phyloP scores from a whole-genome alignment of 2,797 vertebrate species.

The Gymnothorax reevesii region DNA sequence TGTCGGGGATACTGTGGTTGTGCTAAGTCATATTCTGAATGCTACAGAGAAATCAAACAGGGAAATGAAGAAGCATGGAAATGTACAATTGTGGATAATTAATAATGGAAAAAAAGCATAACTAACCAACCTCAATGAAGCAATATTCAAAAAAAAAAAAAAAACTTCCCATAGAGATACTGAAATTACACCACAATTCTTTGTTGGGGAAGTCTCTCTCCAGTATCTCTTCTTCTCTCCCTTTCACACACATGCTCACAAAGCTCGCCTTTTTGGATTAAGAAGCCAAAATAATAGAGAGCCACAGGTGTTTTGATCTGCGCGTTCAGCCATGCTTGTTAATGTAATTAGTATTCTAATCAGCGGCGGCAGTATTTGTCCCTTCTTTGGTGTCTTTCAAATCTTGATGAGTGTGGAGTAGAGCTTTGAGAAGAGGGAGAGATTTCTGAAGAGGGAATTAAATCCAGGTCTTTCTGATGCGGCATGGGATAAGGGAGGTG shows the following conservation, averaged over 20 bases:
- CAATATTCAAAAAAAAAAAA: background rate
- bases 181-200: background rate
- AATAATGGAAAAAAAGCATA: background rate
- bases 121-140: background rate
- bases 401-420: background rate
- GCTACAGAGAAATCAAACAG: background rate
- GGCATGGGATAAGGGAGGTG: constrained; percentile 4
- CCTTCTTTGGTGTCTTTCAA: background rate
- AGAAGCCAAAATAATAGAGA: constrained; percentile 5
- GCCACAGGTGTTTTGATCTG: constrained; percentile 29
- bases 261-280: constrained; percentile 8
- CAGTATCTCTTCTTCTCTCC: background rate
- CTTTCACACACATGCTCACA: background rate
- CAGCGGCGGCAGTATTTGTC: background rate
- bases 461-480: background rate
- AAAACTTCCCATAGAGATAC: too few species aligned
- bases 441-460: constrained; percentile 20
- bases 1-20: background rate
- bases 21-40: background rate
- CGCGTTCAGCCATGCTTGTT: background rate
- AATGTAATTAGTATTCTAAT: constrained; percentile 15
- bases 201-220: background rate
- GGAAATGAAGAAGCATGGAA: background rate
- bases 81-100: background rate
- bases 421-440: constrained; percentile 15